These are phyloP conservation scores for Hirtodrosophila duncani DNA, from an alignment of 2,888 invertebrate species.

Conservation along the genomic window DNA sequence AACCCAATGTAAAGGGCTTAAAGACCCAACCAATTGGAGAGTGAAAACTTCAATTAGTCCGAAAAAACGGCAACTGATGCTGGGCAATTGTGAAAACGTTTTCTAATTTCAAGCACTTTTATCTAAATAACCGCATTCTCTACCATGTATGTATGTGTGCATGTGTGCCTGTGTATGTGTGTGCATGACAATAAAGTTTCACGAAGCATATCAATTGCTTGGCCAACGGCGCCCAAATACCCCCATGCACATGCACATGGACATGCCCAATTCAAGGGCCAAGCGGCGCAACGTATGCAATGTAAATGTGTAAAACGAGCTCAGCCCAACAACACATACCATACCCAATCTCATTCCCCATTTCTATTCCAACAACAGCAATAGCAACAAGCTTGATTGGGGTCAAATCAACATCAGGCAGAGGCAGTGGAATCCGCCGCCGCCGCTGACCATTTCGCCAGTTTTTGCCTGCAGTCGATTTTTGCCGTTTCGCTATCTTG, in stretches of 20 bases:
- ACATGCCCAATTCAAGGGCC: background rate
- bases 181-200: slow-evolving; percentile 53
- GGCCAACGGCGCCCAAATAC: slow-evolving; percentile 22
- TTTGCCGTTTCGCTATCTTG: slow-evolving; percentile 14
- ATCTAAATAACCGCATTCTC: slow-evolving; percentile 37
- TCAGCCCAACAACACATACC: slow-evolving; percentile 39
- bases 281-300: slow-evolving; percentile 33
- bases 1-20: slow-evolving; percentile 3
- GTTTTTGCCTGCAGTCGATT: slow-evolving; percentile 16
- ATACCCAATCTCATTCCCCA: too few species aligned
- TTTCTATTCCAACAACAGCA: slow-evolving; percentile 17
- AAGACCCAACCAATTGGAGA: background rate
- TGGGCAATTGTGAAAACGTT: too few species aligned
- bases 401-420: slow-evolving; percentile 58
- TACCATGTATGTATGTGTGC: slow-evolving; percentile 10
- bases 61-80: slow-evolving; percentile 15
- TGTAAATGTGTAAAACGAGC: slow-evolving; percentile 45
- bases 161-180: slow-evolving; percentile 5
- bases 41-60: slow-evolving; percentile 36
- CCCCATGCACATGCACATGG: background rate
- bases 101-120: slow-evolving; percentile 37
- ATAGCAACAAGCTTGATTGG: slow-evolving; percentile 49
- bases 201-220: slow-evolving; percentile 47
- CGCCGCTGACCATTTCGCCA: slow-evolving; percentile 1
- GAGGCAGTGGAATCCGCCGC: slow-evolving; percentile 24